Base-by-base conservation (phyloP, 2,888 invertebrate species). In the Rugalucina vietnamica region DNA sequence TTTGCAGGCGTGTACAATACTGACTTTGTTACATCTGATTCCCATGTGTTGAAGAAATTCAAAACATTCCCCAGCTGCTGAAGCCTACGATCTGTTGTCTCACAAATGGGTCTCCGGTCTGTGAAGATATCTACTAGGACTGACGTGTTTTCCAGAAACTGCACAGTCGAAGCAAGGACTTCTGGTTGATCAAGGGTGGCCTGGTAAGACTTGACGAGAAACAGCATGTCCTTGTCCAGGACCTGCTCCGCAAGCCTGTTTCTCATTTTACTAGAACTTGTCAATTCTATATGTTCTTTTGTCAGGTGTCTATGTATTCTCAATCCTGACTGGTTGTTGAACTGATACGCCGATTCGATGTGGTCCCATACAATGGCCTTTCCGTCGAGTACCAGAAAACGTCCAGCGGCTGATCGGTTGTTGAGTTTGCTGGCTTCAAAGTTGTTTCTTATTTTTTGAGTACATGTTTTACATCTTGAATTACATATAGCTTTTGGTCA, bases 381-480 rank as follows among this genome's bases (percentile, higher is more conserved):
- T 24, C 60, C 79, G 54, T 82, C 69, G 3, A 27, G 60, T 10
- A 60, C 27, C 3, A 60, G 18, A 27, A 29, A 60, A 0, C 79
- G 57, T n/a, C 57, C 70, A 14, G 82, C 76, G 32, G 76, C 80
- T 21, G 82, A 49, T 27, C 82, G 71, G n/a, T 82, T 54, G 5
- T 74, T 69, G 10, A 12, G 1, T 27, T 32, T 69, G 36, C 87
- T 85, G 24, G 85, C 76, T 60, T 82, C 80, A 3, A 84, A 0
- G 39, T 81, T 82, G 24, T 87, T 86, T 70, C 86, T 75, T 2
- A 81, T 74, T 81, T 82, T 73, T 84, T 84, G 14, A 84, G n/a
- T 18, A 43, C 43, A 36, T 76, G 76, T 69, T 73, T 81, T 2
- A 70, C 43, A 37, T 81, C 76, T 76, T 81, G 75, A 57, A 75